phyloP scores from a whole-genome alignment of 2,797 vertebrate genomes.

The Enteromius paludinosus region DNA sequence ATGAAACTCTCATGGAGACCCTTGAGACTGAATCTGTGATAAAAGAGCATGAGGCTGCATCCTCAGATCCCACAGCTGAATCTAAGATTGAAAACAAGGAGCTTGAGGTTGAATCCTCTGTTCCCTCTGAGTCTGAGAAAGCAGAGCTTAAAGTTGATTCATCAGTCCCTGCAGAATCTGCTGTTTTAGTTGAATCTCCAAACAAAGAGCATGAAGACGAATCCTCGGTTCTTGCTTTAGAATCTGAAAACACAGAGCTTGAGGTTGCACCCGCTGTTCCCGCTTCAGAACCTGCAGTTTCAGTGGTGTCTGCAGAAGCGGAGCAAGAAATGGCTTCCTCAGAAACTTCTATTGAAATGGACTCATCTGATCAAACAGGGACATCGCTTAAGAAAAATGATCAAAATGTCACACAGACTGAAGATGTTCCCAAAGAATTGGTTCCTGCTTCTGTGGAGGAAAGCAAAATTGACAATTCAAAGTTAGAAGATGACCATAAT shows the following conservation, averaged over 20 bases:
- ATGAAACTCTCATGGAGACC: background rate
- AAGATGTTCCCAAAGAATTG: background rate
- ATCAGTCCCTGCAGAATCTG: background rate
- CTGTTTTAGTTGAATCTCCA: background rate
- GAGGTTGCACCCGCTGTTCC: background rate
- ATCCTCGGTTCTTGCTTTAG: background rate
- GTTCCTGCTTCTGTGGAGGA: conserved; percentile 1
- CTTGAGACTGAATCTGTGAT: background rate
- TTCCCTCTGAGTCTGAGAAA: background rate
- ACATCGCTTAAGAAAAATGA: background rate
- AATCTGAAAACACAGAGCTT: background rate
- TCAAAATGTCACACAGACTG: background rate
- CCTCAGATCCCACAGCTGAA: background rate
- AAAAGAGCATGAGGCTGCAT: background rate
- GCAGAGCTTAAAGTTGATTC: background rate
- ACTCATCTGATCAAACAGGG: background rate
- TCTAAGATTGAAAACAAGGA: background rate
- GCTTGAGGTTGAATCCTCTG: conserved; percentile 4
- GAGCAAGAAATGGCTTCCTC: conserved; percentile 2
- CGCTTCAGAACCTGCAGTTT: background rate
- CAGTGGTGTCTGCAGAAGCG: background rate
- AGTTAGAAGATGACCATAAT: background rate
- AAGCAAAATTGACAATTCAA: background rate
- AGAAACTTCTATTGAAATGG: background rate
- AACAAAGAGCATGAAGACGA: background rate